phyloP scores from a whole-genome alignment of 1,140 invertebrate genomes.

The Bombus sibiricus region DNA sequence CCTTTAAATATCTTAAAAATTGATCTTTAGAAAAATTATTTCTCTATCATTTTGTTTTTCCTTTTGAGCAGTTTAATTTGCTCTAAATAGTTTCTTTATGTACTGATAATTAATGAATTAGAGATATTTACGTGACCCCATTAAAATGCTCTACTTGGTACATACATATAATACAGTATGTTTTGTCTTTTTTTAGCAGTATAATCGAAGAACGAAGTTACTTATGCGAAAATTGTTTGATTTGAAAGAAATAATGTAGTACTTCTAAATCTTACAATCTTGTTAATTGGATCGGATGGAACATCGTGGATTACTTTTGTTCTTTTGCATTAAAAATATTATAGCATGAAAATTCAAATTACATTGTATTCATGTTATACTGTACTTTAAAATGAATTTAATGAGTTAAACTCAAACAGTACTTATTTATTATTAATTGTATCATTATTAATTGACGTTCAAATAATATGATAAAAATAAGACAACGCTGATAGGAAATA shows the following conservation, averaged over 20 bases:
- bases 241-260: neutral
- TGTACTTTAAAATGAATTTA: neutral
- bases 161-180: neutral
- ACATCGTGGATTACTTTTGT: neutral
- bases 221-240: neutral
- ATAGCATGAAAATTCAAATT: neutral
- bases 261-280: neutral
- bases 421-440: neutral
- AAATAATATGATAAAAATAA: neutral
- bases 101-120: neutral
- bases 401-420: neutral
- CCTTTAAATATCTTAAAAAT: neutral
- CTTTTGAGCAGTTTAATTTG: too few relatives aligned
- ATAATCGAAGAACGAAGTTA: neutral
- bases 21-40: neutral
- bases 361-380: neutral
- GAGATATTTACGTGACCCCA: neutral
- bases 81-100: neutral
- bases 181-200: neutral
- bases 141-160: neutral
- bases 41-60: too few relatives aligned
- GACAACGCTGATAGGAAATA: neutral
- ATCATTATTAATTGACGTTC: neutral
- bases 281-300: neutral
- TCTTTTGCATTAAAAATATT: neutral